A percentile compares a stretch with the other conserved stretches of the same genome.
Evolutionary conservation across 2,888 invertebrate species (phyloP).

Genomic region (Acleris laterana): DNA sequence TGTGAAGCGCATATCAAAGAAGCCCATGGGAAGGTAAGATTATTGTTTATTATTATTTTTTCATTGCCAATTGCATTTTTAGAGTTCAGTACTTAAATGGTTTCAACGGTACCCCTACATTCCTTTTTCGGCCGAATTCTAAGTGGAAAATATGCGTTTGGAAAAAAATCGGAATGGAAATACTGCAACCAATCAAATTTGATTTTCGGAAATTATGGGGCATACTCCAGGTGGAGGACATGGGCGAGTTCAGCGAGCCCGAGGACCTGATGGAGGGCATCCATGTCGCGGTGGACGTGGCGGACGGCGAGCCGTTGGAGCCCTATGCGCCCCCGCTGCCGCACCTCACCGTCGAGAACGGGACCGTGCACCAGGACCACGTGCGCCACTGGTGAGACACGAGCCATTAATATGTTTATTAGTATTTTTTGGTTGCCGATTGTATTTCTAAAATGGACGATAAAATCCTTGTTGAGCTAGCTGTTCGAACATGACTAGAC

Average conservation of each 20-base stretch:
- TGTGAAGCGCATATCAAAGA: constrained; percentile 86
- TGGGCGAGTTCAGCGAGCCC: constrained; percentile 92
- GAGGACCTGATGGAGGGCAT: constrained; percentile 95
- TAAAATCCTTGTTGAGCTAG: too few species aligned
- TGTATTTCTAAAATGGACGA: too few species aligned
- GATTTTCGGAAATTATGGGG: too few species aligned
- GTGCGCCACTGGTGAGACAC: constrained; percentile 63
- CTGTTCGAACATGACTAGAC: too few species aligned
- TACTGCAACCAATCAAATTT: too few species aligned
- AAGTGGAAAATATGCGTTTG: too few species aligned
- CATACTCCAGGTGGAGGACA: constrained; percentile 77
- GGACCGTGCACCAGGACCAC: constrained; percentile 73
- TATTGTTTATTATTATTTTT: neutral
- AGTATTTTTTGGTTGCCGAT: too few species aligned
- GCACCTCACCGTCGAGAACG: constrained; percentile 75
- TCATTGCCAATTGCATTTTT: neutral
- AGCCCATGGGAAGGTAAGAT: constrained; percentile 72
- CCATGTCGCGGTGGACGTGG: constrained; percentile 88
- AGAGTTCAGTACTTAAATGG: too few species aligned
- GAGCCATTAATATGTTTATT: too few species aligned
- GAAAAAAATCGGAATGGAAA: too few species aligned
- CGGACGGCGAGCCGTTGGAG: constrained; percentile 80
- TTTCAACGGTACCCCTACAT: too few species aligned
- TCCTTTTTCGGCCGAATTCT: too few species aligned
- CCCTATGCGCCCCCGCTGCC: constrained; percentile 66